Percentiles rank a stretch among this genome's conserved stretches.
Evolutionary conservation across 1,140 invertebrate genomes (phyloP).

Genomic region (Cyphomyrmex costatus): DNA sequence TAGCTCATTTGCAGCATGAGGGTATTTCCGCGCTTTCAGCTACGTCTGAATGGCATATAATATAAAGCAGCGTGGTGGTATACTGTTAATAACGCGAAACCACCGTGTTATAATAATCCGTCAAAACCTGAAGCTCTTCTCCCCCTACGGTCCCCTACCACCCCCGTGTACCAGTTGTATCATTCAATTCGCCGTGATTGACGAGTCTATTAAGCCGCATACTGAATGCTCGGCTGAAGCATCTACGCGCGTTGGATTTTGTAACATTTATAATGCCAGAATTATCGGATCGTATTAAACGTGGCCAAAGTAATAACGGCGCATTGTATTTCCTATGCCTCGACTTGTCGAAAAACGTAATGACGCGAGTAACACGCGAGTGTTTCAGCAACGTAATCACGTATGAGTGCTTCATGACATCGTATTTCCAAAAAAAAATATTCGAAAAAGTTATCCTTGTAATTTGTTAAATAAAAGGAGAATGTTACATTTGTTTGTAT

Average conservation of each 20-base stretch:
- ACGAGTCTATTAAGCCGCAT: slow-evolving; percentile 76
- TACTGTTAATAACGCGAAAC: slow-evolving; percentile 77
- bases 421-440: slow-evolving; percentile 10
- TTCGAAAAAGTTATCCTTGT: background rate
- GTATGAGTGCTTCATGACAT: background rate
- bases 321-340: slow-evolving; percentile 25
- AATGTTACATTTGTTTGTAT: background rate
- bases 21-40: slow-evolving; percentile 68
- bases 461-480: slow-evolving; percentile 8
- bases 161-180: slow-evolving; percentile 64
- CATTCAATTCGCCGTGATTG: slow-evolving; percentile 74
- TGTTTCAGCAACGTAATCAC: slow-evolving; percentile 6
- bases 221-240: slow-evolving; percentile 67
- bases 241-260: slow-evolving; percentile 72
- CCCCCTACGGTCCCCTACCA: background rate
- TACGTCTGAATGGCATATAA: slow-evolving; percentile 73
- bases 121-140: slow-evolving; percentile 72
- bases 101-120: slow-evolving; percentile 78
- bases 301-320: slow-evolving; percentile 45
- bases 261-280: slow-evolving; percentile 73
- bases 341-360: slow-evolving; percentile 48
- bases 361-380: background rate
- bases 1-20: slow-evolving; percentile 71
- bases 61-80: slow-evolving; percentile 69
- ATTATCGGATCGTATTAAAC: slow-evolving; percentile 65